Evolutionary conservation across 2,113 vertebrate species (phyloP).

Genomic region (Oreotrochilus melanogaster): DNA sequence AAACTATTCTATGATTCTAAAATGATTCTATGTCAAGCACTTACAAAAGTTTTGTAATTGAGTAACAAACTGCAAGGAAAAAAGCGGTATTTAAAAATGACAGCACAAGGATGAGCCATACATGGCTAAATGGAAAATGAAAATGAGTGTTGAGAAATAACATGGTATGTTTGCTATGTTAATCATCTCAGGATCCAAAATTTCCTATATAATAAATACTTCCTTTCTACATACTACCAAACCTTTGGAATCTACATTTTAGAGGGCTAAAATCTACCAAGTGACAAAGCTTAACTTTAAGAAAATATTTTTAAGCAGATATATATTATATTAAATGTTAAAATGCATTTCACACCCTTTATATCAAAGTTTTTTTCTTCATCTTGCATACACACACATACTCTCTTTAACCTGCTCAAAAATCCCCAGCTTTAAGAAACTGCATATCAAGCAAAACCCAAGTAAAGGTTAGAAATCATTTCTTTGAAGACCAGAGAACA

Average conservation of each 20-base stretch:
- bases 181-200: not conserved
- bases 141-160: slow-evolving; percentile 4
- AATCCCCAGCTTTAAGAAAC: slow-evolving; percentile 21
- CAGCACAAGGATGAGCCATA: not conserved
- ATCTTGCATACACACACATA: not conserved
- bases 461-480: not conserved
- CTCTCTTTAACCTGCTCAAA: not conserved
- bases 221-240: not conserved
- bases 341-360: not conserved
- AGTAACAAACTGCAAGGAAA: not conserved
- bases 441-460: not conserved
- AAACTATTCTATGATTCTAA: too few relatives aligned
- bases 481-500: not conserved
- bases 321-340: not conserved
- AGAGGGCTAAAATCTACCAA: not conserved
- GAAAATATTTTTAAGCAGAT: not conserved
- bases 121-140: slow-evolving; percentile 26
- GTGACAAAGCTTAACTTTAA: not conserved
- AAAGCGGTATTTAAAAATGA: not conserved
- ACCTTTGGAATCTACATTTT: not conserved
- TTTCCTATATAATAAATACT: not conserved
- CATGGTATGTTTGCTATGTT: not conserved
- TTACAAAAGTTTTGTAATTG: not conserved
- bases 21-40: not conserved
- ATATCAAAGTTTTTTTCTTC: not conserved